Conservation (phyloP, 1,140 invertebrate species). For the Microplitis mediator region DNA sequence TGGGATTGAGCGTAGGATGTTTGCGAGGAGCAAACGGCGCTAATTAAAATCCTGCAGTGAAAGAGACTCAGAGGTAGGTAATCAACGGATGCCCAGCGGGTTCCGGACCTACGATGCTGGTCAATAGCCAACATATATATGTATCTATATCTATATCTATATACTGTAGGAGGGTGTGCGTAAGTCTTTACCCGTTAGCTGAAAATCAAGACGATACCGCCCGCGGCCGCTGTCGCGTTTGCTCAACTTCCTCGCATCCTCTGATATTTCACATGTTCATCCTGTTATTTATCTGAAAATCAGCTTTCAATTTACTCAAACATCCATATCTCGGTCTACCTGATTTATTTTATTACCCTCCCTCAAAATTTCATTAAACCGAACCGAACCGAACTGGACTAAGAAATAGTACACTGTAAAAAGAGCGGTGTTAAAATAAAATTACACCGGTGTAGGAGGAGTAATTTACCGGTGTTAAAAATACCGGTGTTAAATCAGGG, state of each 20-base stretch:
- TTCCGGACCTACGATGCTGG: slow-evolving; percentile 10
- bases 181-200: slow-evolving; percentile 16
- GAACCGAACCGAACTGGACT: too few relatives aligned
- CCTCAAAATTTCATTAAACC: too few relatives aligned
- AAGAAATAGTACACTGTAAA: too few relatives aligned
- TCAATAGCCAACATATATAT: slow-evolving; percentile 33
- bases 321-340: slow-evolving; percentile 20
- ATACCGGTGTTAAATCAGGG: too few relatives aligned
- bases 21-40: slow-evolving; percentile 57
- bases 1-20: slow-evolving; percentile 46
- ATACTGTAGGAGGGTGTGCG: slow-evolving; percentile 32
- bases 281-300: background rate
- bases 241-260: slow-evolving; percentile 33
- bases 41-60: slow-evolving; percentile 61
- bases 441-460: too few relatives aligned
- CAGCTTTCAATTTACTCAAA: slow-evolving; percentile 33
- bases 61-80: slow-evolving; percentile 27
- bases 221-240: slow-evolving; percentile 22
- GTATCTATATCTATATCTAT: slow-evolving; percentile 32
- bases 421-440: too few relatives aligned
- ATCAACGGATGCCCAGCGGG: slow-evolving; percentile 31
- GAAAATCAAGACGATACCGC: slow-evolving; percentile 13
- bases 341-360: slow-evolving; percentile 38
- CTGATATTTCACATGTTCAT: slow-evolving; percentile 21
- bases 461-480: too few relatives aligned